These are phyloP conservation scores for Caenorhabditis inopinata DNA, from an alignment of 1,140 invertebrate genomes.

Conservation along the genomic window DNA sequence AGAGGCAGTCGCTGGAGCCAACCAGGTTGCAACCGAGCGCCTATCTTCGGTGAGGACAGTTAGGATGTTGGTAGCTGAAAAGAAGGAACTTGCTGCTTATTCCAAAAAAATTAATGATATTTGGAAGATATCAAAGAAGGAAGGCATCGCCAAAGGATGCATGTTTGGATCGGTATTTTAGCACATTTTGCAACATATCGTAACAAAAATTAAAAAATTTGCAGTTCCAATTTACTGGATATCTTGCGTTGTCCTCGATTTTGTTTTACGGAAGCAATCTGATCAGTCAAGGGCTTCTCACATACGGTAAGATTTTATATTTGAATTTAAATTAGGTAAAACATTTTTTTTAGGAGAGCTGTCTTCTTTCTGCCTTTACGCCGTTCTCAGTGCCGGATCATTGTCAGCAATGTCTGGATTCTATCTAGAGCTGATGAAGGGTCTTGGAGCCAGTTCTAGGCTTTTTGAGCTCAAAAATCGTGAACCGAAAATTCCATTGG, in stretches of 20 bases:
- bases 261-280: slow-evolving; percentile 88
- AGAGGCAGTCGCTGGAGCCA: slow-evolving; percentile 70
- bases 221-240: slow-evolving; percentile 87
- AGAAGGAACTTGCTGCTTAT: slow-evolving; percentile 77
- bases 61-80: slow-evolving; percentile 84
- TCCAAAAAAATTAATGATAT: slow-evolving; percentile 75
- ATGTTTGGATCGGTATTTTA: slow-evolving; percentile 86
- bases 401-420: slow-evolving; percentile 75
- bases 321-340: slow-evolving; percentile 70
- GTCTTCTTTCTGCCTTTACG: slow-evolving; percentile 63
- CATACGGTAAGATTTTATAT: slow-evolving; percentile 85
- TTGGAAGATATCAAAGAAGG: slow-evolving; percentile 79
- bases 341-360: slow-evolving; percentile 55
- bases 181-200: background rate
- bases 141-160: slow-evolving; percentile 80
- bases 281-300: slow-evolving; percentile 79
- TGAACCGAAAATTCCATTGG: slow-evolving; percentile 73
- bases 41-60: slow-evolving; percentile 91
- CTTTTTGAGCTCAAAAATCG: slow-evolving; percentile 87
- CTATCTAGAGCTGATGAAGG: slow-evolving; percentile 88
- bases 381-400: slow-evolving; percentile 56
- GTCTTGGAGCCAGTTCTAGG: slow-evolving; percentile 82
- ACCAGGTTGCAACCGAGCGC: slow-evolving; percentile 79
- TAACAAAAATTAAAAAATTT: slow-evolving; percentile 37
- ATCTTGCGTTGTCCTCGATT: slow-evolving; percentile 84